phyloP scores from a whole-genome alignment of 2,797 vertebrate species.

The Sebastes alutus region DNA sequence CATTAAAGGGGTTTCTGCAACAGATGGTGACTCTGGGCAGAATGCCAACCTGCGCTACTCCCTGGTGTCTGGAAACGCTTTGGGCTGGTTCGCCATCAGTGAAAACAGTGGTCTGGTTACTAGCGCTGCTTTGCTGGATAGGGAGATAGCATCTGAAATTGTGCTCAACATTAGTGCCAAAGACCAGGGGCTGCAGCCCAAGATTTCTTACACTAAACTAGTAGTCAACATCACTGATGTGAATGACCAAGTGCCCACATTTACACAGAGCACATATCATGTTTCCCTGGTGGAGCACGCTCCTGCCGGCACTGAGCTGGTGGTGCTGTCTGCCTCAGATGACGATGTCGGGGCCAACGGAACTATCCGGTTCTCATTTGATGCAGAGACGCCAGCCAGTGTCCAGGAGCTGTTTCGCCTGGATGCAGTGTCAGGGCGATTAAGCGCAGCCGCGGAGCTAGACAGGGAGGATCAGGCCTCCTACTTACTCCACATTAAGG shows the following conservation, averaged over 20 bases:
- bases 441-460: slow-evolving; percentile 87
- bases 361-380: slow-evolving; percentile 90
- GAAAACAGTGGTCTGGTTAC: slow-evolving; percentile 97
- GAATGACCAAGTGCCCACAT: slow-evolving; percentile 93
- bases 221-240: slow-evolving; percentile 93
- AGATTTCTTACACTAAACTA: slow-evolving; percentile 92
- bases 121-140: slow-evolving; percentile 84
- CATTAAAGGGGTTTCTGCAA: slow-evolving; percentile 94
- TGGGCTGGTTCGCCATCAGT: slow-evolving; percentile 96
- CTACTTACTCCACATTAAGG: slow-evolving; percentile 88
- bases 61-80: slow-evolving; percentile 93
- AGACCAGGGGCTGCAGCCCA: slow-evolving; percentile 96
- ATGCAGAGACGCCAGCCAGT: slow-evolving; percentile 83
- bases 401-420: slow-evolving; percentile 88
- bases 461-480: slow-evolving; percentile 91
- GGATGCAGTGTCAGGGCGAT: slow-evolving; percentile 87
- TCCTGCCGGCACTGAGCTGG: slow-evolving; percentile 87
- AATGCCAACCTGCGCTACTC: slow-evolving; percentile 97
- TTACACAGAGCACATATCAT: slow-evolving; percentile 86
- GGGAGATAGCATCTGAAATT: slow-evolving; percentile 91
- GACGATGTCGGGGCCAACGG: slow-evolving; percentile 94
- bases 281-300: slow-evolving; percentile 89
- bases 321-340: slow-evolving; percentile 88
- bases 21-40: slow-evolving; percentile 96
- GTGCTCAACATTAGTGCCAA: slow-evolving; percentile 96